Evolutionary conservation across 2,113 vertebrate genomes (phyloP).

Genomic region (human (Homo sapiens)): GRCh38 chr12:85810001-85810500

Average conservation of each 20-base stretch:
- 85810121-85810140: neutral
- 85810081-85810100: neutral
- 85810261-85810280: neutral
- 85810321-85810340: neutral
- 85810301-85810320: neutral
- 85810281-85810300: neutral
- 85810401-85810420: neutral
- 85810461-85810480: neutral
- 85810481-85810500: neutral
- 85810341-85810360: neutral
- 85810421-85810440: neutral
- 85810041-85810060: neutral
- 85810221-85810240: conserved; percentile 5
- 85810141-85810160: conserved; percentile 20
- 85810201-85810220: neutral
- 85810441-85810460: neutral
- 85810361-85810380: neutral
- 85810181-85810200: conserved; percentile 45
- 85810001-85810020: neutral
- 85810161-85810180: neutral
- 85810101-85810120: neutral
- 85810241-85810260: neutral
- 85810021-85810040: neutral
- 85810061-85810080: conserved; percentile 45
- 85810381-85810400: neutral